Base-by-base conservation (phyloP, 2,888 invertebrate genomes). In the Cantharis lateralis region DNA sequence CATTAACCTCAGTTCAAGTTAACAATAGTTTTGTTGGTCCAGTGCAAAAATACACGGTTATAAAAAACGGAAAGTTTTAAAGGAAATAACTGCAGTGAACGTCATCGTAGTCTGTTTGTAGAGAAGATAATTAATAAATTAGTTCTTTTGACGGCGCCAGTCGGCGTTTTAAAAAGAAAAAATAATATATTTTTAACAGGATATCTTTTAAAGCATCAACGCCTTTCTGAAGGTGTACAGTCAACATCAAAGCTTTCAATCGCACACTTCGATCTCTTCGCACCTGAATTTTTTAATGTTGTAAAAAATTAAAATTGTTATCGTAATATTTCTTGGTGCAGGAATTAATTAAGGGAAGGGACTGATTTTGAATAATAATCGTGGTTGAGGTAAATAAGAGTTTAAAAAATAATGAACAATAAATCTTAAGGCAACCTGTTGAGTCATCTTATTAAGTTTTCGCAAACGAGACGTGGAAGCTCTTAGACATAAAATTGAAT, bases 181-280 rank as follows among this genome's bases (percentile, higher is more conserved):
- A 87, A 86, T 86, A 86, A 87, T 87, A 87, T 84, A 86, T 87
- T 87, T 87, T 88, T 88, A 88, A 88, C 87, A 86, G 87, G 87
- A 86, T 83, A 83, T 87, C 87, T 85, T 87, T 87, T 86, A 84
- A 87, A 85, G 87, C 87, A 85, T 88, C 88, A 88, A 88, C 88
- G 88, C 88, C 88, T 88, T 86, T 78, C 72, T 69, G 70, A 70
- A 26, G 74, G 71, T 72, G 80, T 80, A 79, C 75, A 80, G 77
- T 79, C 80, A 72, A 70, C 74, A 71, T 74, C 66, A 79, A 78
- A 78, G 80, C 64, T 73, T 70, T 68, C 48, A 71, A 74, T 74
- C 64, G 61, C 64, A 68, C 62, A 66, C 74, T 72, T 63, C 62
- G 26, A 71, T 71, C 62, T 78, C 70, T 68, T 78, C 74, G n/a